Evolutionary conservation across 2,113 vertebrate species (phyloP).

Genomic region (Myrmecophaga tridactyla): DNA sequence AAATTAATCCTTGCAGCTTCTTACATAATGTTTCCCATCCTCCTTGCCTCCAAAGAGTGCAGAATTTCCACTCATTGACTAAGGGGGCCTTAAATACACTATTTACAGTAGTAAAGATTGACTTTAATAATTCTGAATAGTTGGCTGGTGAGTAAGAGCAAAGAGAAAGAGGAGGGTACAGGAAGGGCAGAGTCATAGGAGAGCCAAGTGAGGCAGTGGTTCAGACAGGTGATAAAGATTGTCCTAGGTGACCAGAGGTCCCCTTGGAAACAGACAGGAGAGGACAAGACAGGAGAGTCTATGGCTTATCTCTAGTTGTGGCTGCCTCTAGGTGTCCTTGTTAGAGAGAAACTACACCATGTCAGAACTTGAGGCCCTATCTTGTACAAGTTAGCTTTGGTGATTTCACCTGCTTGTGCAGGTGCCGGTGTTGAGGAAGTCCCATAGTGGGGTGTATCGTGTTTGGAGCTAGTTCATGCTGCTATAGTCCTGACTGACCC

Average conservation of each 20-base stretch:
- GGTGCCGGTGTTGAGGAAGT: not conserved
- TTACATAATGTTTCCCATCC: not conserved
- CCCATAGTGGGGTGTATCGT: rapidly evolving
- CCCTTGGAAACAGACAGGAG: not conserved
- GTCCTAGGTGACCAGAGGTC: rapidly evolving
- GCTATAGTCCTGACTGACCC: not conserved
- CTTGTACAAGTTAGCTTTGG: not conserved
- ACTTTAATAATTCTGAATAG: not conserved
- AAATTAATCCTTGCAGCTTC: not conserved
- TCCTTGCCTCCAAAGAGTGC: not conserved
- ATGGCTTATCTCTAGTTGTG: no score
- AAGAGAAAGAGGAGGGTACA: not conserved
- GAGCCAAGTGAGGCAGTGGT: not conserved
- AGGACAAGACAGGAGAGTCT: not conserved
- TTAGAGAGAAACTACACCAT: not conserved
- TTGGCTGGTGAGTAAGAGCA: rapidly evolving
- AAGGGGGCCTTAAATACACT: not conserved
- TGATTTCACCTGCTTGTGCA: not conserved
- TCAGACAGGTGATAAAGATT: no score
- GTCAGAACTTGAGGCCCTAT: not conserved
- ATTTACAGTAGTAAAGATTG: not conserved
- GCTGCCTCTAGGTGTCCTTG: not conserved
- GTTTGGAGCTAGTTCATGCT: not conserved
- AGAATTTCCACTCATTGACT: not conserved
- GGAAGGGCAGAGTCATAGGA: rapidly evolving